Conservation (phyloP, 2,888 invertebrate genomes). For the Cremastinae sp. region DNA sequence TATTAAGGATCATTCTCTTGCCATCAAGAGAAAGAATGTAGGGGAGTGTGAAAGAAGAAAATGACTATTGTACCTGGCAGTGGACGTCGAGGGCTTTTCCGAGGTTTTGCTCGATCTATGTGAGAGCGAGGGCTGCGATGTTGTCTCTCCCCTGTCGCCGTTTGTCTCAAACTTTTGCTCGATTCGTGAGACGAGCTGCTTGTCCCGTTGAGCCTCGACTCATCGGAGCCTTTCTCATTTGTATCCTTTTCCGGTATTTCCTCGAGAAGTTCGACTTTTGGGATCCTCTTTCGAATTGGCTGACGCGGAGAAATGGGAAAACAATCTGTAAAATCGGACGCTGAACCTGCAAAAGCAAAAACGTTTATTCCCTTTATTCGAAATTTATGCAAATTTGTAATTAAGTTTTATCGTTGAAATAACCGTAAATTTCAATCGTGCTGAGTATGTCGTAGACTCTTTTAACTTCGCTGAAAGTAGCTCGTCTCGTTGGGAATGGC, state of each 20-base stretch:
- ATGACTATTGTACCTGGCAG: constrained; percentile 69
- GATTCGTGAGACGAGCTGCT: constrained; percentile 56
- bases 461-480: constrained; percentile 90
- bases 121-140: constrained; percentile 67
- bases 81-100: constrained; percentile 75
- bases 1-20: no score
- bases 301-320: constrained; percentile 77
- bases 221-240: constrained; percentile 25
- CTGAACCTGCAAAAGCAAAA: constrained; percentile 67
- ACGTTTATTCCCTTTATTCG: background rate
- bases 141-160: constrained; percentile 65
- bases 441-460: constrained; percentile 87
- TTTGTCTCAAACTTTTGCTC: constrained; percentile 55
- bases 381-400: no score
- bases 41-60: constrained; percentile 16
- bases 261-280: constrained; percentile 65
- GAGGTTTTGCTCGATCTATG: constrained; percentile 76
- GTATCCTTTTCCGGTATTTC: constrained; percentile 65
- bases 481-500: constrained; percentile 91
- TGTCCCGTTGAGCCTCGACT: constrained; percentile 56
- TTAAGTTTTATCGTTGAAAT: constrained; percentile 66
- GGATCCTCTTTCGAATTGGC: constrained; percentile 70
- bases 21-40: background rate
- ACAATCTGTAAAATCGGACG: constrained; percentile 71
- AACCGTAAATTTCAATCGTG: constrained; percentile 86